A percentile compares a stretch with the other conserved stretches of the same genome.
phyloP scores from a whole-genome alignment of 2,113 vertebrate species.

The Perccottus glenii region DNA sequence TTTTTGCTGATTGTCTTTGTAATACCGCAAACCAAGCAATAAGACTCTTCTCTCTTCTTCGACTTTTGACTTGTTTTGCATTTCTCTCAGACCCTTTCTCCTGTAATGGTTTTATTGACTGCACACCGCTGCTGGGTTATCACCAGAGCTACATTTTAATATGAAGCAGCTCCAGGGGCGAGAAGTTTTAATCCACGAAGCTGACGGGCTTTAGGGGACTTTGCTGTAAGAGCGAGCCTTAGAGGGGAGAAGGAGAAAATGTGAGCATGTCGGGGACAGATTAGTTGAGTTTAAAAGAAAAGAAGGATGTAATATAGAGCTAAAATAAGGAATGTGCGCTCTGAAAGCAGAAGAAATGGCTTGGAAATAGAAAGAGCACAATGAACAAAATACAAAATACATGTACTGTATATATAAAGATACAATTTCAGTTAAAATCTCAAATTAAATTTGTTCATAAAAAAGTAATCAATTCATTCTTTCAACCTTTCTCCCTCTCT shows the following conservation, averaged over 20 bases:
- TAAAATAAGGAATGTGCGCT: no score
- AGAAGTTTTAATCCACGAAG: not conserved
- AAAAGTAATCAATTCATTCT: no score
- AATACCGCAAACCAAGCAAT: conserved; percentile 11
- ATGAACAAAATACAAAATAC: no score
- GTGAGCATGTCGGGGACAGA: not conserved
- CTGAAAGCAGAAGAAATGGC: not conserved
- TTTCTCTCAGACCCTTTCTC: not conserved
- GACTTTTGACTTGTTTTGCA: not conserved
- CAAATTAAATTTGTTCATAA: no score
- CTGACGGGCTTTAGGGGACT: not conserved
- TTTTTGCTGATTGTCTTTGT: conserved; percentile 11
- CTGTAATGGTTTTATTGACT: conserved; percentile 5
- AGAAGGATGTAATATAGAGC: not conserved
- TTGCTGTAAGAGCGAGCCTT: not conserved
- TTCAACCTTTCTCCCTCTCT: no score
- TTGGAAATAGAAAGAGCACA: not conserved
- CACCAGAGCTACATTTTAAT: not conserved
- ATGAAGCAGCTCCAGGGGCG: no score
- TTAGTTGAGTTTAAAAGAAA: not conserved
- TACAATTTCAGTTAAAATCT: no score
- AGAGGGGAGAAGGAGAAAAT: no score
- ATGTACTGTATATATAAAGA: no score
- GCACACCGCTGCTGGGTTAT: not conserved
- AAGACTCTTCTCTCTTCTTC: not conserved